Percentiles rank a stretch among this genome's conserved stretches.
Conservation (phyloP, 1,140 invertebrate genomes). For the Tetramorium parvispinum region DNA sequence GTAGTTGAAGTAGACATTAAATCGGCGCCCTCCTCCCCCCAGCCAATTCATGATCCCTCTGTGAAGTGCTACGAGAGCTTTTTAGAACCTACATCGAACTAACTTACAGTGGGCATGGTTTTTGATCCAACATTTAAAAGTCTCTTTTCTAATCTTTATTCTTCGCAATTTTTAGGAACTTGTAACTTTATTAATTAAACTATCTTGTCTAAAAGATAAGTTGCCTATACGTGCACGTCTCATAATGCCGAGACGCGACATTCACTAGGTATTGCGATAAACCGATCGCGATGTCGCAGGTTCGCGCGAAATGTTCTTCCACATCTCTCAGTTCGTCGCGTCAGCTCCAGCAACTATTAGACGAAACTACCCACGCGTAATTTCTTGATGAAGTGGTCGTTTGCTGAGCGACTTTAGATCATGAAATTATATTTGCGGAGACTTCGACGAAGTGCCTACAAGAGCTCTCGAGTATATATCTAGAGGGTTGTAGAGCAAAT, state of each 20-base stretch:
- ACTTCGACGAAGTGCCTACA: conserved; percentile 50
- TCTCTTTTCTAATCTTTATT: background rate
- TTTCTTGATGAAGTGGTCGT: conserved; percentile 71
- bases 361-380: conserved; percentile 56
- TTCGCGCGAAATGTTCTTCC: background rate
- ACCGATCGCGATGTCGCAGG: background rate
- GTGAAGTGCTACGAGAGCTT: background rate
- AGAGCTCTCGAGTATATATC: conserved; percentile 40
- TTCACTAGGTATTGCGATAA: conserved; percentile 1
- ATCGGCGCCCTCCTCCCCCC: conserved; percentile 54
- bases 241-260: background rate
- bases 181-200: background rate
- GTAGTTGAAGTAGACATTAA: conserved; percentile 71
- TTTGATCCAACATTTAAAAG: background rate
- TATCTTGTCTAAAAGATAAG: background rate
- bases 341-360: background rate
- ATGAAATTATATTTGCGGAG: conserved; percentile 68
- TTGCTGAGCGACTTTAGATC: conserved; percentile 59
- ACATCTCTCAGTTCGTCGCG: conserved; percentile 24
- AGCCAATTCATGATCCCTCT: conserved; percentile 60
- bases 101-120: conserved; percentile 30
- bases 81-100: background rate
- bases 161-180: background rate
- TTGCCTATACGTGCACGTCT: background rate
- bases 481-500: conserved; percentile 37